These are phyloP conservation scores for Holothuria leucospilota DNA, from an alignment of 53 echinoderm and acorn worm species.

Conservation along the genomic window DNA sequence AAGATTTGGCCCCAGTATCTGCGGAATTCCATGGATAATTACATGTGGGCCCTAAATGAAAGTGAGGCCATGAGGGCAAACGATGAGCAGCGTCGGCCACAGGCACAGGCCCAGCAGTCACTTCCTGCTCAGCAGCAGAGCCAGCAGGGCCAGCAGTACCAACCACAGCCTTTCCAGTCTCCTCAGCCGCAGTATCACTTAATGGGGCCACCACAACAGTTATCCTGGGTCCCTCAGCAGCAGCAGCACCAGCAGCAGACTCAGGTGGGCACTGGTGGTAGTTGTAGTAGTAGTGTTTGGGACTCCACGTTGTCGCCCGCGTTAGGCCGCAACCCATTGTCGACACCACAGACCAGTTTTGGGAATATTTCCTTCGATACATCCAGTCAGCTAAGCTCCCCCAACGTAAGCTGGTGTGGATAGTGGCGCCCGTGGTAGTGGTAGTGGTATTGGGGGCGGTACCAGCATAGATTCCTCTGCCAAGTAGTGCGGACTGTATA, in stretches of 20 bases:
- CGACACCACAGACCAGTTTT: conserved; percentile 14
- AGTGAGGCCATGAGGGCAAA: conserved; percentile 14
- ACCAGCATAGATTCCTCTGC: no score
- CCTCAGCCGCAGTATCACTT: conserved; percentile 6
- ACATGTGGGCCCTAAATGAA: conserved; percentile 3
- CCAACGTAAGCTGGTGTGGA: conserved; percentile 7
- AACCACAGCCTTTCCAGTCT: conserved; percentile 14
- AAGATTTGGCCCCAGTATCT: conserved; percentile 6
- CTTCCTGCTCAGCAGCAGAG: conserved; percentile 12
- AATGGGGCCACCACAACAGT: conserved; percentile 10
- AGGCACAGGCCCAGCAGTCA: conserved; percentile 3
- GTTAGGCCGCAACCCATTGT: conserved; percentile 2
- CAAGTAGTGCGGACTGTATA: no score
- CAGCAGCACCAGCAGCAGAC: not conserved
- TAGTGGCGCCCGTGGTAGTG: not conserved
- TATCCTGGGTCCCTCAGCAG: not conserved
- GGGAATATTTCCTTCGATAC: conserved; percentile 14
- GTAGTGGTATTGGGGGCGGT: not conserved
- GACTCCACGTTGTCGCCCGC: conserved; percentile 6
- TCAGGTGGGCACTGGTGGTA: conserved; percentile 10
- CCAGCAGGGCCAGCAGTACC: not conserved
- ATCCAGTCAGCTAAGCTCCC: conserved; percentile 14
- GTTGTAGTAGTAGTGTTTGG: conserved; percentile 10
- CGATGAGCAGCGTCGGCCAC: not conserved
- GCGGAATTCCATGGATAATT: conserved; percentile 14